A percentile compares a stretch with the other conserved stretches of the same genome.
Evolutionary conservation across 2,797 vertebrate genomes (phyloP).

Genomic region (Leptodactylus fallax): DNA sequence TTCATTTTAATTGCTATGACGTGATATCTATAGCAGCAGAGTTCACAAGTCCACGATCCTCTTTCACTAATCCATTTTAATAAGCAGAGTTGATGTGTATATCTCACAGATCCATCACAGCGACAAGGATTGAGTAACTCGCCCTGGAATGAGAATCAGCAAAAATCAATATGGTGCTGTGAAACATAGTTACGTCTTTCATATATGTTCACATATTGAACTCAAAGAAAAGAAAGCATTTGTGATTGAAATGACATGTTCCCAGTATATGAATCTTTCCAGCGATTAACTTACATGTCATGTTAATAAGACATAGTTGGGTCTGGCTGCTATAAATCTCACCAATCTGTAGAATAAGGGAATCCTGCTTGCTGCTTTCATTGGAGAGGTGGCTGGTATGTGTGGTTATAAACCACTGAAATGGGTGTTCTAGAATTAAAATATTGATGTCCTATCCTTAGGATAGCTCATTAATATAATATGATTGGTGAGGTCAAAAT

Average conservation of each 20-base stretch:
- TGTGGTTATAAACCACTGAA: no score
- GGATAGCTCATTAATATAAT: no score
- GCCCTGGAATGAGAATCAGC: slow-evolving; percentile 77
- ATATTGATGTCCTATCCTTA: no score
- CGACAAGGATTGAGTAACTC: slow-evolving; percentile 92
- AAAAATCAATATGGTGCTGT: background rate
- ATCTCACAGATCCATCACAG: slow-evolving; percentile 91
- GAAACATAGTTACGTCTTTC: no score
- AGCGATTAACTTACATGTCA: background rate
- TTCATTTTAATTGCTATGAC: slow-evolving; percentile 95
- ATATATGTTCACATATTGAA: no score
- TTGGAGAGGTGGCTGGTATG: no score
- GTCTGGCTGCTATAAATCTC: background rate
- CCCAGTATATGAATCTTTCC: background rate
- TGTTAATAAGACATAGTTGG: background rate
- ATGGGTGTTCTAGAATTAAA: no score
- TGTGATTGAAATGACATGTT: background rate
- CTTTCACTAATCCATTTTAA: slow-evolving; percentile 97
- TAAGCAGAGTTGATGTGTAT: slow-evolving; percentile 94
- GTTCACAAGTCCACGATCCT: slow-evolving; percentile 94
- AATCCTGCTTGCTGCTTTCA: no score
- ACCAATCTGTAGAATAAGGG: no score
- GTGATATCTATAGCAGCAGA: slow-evolving; percentile 94
- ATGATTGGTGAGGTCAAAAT: no score
- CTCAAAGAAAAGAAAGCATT: background rate